These are phyloP conservation scores for Cyclura pinguis DNA, from an alignment of 2,797 vertebrate species.

Conservation along the genomic window DNA sequence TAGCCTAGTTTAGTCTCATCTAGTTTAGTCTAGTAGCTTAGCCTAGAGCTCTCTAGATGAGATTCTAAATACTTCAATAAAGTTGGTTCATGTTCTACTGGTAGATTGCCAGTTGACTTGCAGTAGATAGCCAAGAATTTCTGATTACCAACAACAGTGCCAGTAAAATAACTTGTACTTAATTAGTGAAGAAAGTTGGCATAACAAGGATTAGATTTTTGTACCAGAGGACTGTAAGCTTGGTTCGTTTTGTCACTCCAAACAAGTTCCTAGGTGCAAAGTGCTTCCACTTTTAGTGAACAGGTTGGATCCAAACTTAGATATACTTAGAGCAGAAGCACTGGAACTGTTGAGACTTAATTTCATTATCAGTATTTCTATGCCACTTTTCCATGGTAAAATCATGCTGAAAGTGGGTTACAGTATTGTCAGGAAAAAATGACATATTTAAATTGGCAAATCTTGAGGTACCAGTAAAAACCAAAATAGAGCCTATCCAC, in stretches of 20 bases:
- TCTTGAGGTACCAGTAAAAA: not conserved
- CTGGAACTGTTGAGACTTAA: not conserved
- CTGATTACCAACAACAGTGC: too few relatives aligned
- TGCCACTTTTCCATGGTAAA: not conserved
- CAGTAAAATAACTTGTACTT: not conserved
- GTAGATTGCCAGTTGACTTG: not conserved
- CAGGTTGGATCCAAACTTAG: too few relatives aligned
- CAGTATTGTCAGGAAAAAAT: too few relatives aligned
- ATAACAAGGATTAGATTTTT: not conserved
- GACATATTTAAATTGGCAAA: not conserved
- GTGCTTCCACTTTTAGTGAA: not conserved
- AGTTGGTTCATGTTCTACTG: not conserved
- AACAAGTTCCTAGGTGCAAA: not conserved
- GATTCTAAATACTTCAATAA: not conserved
- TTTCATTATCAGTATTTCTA: not conserved
- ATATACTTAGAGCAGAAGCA: not conserved
- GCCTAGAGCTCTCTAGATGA: too few relatives aligned
- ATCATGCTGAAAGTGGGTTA: not conserved
- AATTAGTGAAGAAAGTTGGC: not conserved
- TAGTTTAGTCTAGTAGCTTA: too few relatives aligned
- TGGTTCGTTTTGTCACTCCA: too few relatives aligned
- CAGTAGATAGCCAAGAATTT: not conserved
- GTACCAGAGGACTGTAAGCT: not conserved
- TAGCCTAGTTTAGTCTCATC: too few relatives aligned
- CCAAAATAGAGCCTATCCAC: not conserved